Percentiles rank a stretch among this genome's conserved stretches.
Conservation (phyloP, 2,113 vertebrate species). For the Bambusicola thoracicus region DNA sequence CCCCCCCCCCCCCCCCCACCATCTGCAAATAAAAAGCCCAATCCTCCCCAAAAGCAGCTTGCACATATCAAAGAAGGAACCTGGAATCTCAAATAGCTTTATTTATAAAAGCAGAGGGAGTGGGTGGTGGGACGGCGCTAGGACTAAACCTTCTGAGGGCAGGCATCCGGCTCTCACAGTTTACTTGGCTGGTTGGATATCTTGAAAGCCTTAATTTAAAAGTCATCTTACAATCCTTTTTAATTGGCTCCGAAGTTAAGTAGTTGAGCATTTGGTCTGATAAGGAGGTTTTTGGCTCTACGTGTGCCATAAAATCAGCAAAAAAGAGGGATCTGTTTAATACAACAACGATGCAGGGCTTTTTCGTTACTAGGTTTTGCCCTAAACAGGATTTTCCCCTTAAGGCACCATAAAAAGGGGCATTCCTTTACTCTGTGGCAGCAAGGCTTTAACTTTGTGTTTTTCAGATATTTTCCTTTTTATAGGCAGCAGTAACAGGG, state of each 20-base stretch:
- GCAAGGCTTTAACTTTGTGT: conserved; percentile 51
- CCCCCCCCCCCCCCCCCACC: background rate
- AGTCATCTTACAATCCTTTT: conserved; percentile 66
- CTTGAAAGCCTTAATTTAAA: conserved; percentile 77
- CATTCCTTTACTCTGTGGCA: conserved; percentile 43
- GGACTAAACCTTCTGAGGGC: conserved; percentile 58
- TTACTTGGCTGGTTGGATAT: conserved; percentile 61
- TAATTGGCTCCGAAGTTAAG: conserved; percentile 74
- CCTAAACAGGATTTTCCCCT: conserved; percentile 70
- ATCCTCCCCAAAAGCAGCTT: conserved; percentile 25
- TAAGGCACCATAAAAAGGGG: conserved; percentile 74
- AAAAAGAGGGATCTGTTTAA: conserved; percentile 78
- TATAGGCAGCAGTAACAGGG: conserved; percentile 37
- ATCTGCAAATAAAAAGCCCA: conserved; percentile 40
- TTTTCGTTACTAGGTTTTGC: conserved; percentile 57
- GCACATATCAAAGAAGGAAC: conserved; percentile 36
- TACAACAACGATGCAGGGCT: conserved; percentile 62
- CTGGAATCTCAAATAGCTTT: conserved; percentile 43
- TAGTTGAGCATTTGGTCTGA: conserved; percentile 70
- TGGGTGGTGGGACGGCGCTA: background rate
- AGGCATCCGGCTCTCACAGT: conserved; percentile 53
- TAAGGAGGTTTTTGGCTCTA: conserved; percentile 70
- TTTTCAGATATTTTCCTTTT: conserved; percentile 59
- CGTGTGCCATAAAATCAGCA: conserved; percentile 75
- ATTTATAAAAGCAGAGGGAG: conserved; percentile 57